Conservation (phyloP, 2,888 invertebrate species). For the Diarsia brunnea region DNA sequence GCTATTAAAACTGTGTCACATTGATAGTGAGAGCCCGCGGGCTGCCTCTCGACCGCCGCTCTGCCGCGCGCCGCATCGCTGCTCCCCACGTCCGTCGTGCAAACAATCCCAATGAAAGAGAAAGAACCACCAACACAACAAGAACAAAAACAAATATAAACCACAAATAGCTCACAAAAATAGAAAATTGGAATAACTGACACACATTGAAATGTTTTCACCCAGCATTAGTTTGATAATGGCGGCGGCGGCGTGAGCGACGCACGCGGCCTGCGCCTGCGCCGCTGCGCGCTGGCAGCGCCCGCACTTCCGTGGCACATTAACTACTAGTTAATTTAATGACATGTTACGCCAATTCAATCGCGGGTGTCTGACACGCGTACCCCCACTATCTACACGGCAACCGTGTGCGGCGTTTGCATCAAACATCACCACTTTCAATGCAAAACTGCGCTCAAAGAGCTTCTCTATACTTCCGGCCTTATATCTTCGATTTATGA, state of each 20-base stretch:
- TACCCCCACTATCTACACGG: neutral
- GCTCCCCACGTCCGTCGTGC: neutral
- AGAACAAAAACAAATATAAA: conserved; percentile 78
- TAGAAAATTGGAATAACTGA: conserved; percentile 82
- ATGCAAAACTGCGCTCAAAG: neutral
- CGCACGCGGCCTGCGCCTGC: conserved; percentile 31
- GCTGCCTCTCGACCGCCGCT: neutral
- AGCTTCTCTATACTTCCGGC: neutral
- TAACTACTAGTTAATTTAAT: conserved; percentile 54
- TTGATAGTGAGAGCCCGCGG: conserved; percentile 51
- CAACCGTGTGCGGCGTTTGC: neutral
- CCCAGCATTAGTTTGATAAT: conserved; percentile 75
- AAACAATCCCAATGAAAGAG: conserved; percentile 69
- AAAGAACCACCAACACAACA: conserved; percentile 66
- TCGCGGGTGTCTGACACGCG: conserved; percentile 11
- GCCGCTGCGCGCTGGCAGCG: conserved; percentile 30
- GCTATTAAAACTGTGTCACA: conserved; percentile 71
- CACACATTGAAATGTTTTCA: conserved; percentile 76
- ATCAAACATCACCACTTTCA: neutral
- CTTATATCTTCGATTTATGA: neutral
- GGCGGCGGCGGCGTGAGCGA: conserved; percentile 27
- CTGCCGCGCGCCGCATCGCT: neutral
- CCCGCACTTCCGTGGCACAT: conserved; percentile 49
- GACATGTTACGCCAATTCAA: conserved; percentile 59
- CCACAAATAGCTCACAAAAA: conserved; percentile 80